These are phyloP conservation scores for Maniola jurtina DNA, from an alignment of 1,140 invertebrate genomes.

Conservation along the genomic window DNA sequence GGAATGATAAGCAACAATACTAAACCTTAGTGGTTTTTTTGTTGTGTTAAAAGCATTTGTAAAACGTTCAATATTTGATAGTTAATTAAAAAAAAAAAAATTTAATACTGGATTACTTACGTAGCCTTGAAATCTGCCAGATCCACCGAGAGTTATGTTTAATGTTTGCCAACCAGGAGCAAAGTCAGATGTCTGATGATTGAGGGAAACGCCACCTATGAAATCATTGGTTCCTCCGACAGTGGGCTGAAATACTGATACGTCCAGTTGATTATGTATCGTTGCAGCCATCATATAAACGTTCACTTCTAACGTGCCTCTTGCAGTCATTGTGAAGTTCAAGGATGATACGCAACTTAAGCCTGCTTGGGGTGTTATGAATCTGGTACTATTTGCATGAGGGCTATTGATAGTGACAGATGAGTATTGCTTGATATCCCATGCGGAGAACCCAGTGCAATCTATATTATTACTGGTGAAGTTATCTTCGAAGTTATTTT, in stretches of 20 bases:
- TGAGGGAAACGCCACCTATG: neutral
- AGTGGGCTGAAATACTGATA: constrained; percentile 33
- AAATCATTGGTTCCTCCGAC: neutral
- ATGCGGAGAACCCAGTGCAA: neutral
- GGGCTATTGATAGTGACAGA: neutral
- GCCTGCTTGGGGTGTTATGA: constrained; percentile 26
- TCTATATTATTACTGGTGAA: neutral
- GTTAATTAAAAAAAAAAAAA: no score
- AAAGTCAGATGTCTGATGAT: neutral
- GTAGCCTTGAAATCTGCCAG: constrained; percentile 32
- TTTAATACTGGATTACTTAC: constrained; percentile 38
- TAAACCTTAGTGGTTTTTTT: no score
- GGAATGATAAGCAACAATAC: no score
- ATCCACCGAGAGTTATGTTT: neutral
- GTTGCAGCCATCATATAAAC: constrained; percentile 29
- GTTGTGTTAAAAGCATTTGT: no score
- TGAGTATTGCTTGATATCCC: neutral
- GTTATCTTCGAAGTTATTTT: neutral
- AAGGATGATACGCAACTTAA: constrained; percentile 40
- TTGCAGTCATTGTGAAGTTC: constrained; percentile 29
- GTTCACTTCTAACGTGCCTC: constrained; percentile 38
- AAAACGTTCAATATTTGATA: no score
- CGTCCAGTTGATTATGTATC: constrained; percentile 26
- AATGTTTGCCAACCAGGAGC: constrained; percentile 12
- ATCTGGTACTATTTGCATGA: constrained; percentile 21